Evolutionary conservation across 2,888 invertebrate species (phyloP), one percentile per base, ranked within the genome.

Genomic region (Tenthredo distinguenda): DNA sequence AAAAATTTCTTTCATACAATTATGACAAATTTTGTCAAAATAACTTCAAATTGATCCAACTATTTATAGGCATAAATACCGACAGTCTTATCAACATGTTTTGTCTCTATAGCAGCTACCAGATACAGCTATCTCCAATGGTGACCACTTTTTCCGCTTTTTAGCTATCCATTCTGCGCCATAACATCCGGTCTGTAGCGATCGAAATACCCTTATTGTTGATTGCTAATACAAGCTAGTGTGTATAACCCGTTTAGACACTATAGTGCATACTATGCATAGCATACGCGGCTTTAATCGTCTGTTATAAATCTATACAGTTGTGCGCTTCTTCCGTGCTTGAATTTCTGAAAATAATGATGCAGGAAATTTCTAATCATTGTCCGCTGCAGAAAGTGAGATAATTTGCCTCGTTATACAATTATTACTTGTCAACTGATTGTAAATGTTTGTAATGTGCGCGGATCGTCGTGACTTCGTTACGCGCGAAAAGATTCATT

Each of bases 111-210:
- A 31, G 15, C 15, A 65, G 10, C 6, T 65, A 31, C 15, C 31
- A 12, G 34, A 68, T 68, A 68, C 18, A 65, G 68, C 34, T 68
- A 68, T 68, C 68, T 31, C 26, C 34, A 18, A 34, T 18, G 18
- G 6, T 68, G 5, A 68, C 68, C 68, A 68, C 68, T 68, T 34
- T 68, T 68, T 68, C 68, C 68, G 68, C 18, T 18, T 68, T 34
- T 62, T 62, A 10, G 21, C 26, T 62, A 21, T 26, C 12, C 15
- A 34, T 68, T 15, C 26, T 18, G 5, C 15, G 12, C 34, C 18
- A 18, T 2, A 68, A 68, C 68, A 34, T 68, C 68, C 68, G 4
- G 68, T 68, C 15, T 21, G 1, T 15, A 26, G 15, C 34, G 68
- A 31, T 31, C 31, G 0, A 68, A 31, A 62, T 62, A 6, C 10